Percentiles rank a stretch among this genome's conserved stretches.
These are phyloP conservation scores for Trichacis sp. DNA, from an alignment of 2,888 invertebrate species.

Conservation along the genomic window DNA sequence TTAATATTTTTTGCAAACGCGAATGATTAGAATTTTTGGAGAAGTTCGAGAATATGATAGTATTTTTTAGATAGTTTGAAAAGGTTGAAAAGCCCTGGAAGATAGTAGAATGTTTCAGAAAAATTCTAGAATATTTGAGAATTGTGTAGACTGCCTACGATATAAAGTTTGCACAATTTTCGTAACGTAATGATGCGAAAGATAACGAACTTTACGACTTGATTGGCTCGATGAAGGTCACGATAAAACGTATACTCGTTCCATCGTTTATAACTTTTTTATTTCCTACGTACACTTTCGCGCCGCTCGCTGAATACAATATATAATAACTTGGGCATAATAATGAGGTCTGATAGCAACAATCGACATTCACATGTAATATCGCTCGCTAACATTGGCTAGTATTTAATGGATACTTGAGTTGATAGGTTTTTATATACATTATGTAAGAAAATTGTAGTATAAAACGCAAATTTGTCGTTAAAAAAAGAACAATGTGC, in stretches of 20 bases:
- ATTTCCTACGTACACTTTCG: background rate
- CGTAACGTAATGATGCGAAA: conserved; percentile 5
- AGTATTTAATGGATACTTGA: background rate
- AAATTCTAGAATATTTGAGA: too few species aligned
- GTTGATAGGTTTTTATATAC: background rate
- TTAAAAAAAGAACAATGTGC: too few species aligned
- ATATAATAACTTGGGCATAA: background rate
- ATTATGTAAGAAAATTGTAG: background rate
- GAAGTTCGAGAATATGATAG: too few species aligned
- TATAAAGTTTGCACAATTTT: background rate
- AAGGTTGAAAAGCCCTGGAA: too few species aligned
- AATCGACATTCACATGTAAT: background rate
- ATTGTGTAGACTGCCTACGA: too few species aligned
- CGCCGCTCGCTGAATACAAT: background rate
- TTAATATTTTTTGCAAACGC: too few species aligned
- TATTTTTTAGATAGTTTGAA: too few species aligned
- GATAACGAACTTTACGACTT: conserved; percentile 41
- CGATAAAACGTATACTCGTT: too few species aligned
- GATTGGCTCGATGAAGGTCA: conserved; percentile 26
- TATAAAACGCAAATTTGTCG: background rate
- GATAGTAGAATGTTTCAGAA: too few species aligned
- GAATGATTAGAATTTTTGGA: too few species aligned
- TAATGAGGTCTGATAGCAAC: conserved; percentile 4
- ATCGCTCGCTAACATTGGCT: background rate
- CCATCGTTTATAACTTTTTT: conserved; percentile 8